Evolutionary conservation across 2,888 invertebrate species (phyloP).

Genomic region (Orthonevra nobilis): DNA sequence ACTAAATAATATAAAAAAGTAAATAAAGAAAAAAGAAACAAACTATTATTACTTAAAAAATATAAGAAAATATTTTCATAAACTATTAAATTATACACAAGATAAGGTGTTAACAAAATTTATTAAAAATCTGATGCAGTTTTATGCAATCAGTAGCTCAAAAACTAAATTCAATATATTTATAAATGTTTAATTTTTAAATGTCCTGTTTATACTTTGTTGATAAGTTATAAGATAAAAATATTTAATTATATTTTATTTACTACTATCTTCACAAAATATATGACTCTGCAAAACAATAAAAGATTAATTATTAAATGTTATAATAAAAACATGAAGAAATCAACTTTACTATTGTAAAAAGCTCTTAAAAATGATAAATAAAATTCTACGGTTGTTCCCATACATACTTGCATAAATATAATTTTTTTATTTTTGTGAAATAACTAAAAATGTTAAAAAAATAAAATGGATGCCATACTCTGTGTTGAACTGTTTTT

Average conservation of each 20-base stretch:
- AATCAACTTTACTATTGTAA: slow-evolving; percentile 8
- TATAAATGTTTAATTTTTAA: slow-evolving; percentile 24
- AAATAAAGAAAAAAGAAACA: slow-evolving; percentile 14
- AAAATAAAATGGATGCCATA: slow-evolving; percentile 3
- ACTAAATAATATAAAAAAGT: slow-evolving; percentile 19
- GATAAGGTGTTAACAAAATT: slow-evolving; percentile 20
- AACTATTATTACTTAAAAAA: slow-evolving; percentile 35
- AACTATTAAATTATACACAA: slow-evolving; percentile 64
- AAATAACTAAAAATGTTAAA: slow-evolving; percentile 16
- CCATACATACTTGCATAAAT: background rate
- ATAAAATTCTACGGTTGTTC: slow-evolving; percentile 16
- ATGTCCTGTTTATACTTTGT: slow-evolving; percentile 42
- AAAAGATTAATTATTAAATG: slow-evolving; percentile 1
- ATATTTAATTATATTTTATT: slow-evolving; percentile 1
- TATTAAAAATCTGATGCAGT: slow-evolving; percentile 71
- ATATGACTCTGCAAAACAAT: slow-evolving; percentile 13
- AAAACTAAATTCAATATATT: slow-evolving; percentile 46
- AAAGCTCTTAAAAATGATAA: background rate
- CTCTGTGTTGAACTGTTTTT: slow-evolving; percentile 15
- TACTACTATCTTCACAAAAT: slow-evolving; percentile 18
- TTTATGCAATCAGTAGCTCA: slow-evolving; percentile 71
- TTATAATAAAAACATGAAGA: slow-evolving; percentile 6
- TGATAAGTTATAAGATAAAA: slow-evolving; percentile 61
- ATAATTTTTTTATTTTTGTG: slow-evolving; percentile 21
- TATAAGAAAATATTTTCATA: slow-evolving; percentile 66